These are phyloP conservation scores for Triplophysa tibetana DNA, from an alignment of 2,113 vertebrate species.

Conservation along the genomic window DNA sequence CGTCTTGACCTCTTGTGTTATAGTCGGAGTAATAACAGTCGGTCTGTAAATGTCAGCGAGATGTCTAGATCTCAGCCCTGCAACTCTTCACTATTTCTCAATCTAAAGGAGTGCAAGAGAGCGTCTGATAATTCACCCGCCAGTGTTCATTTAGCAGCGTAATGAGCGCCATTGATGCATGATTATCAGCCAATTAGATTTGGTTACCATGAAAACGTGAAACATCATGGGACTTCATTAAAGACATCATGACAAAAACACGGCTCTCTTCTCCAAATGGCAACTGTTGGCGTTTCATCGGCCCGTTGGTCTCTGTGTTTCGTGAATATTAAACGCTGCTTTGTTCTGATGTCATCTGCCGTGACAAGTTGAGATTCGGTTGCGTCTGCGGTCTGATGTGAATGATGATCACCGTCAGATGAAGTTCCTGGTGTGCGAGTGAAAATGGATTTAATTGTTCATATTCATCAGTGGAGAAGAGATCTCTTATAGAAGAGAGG, in stretches of 20 bases:
- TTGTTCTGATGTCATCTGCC: slow-evolving; percentile 28
- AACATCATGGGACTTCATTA: slow-evolving; percentile 72
- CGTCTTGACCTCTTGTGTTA: slow-evolving; percentile 24
- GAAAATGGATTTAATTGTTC: slow-evolving; percentile 15
- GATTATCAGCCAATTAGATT: slow-evolving; percentile 76
- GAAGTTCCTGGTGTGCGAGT: not conserved
- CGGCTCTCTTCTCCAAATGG: slow-evolving; percentile 40
- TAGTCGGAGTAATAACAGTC: slow-evolving; percentile 61
- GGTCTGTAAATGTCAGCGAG: slow-evolving; percentile 59
- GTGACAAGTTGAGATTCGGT: slow-evolving; percentile 31
- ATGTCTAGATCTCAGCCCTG: slow-evolving; percentile 15
- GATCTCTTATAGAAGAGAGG: not conserved
- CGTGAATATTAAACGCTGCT: slow-evolving; percentile 42
- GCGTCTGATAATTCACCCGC: slow-evolving; percentile 55
- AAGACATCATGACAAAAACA: slow-evolving; percentile 39
- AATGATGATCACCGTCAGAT: slow-evolving; percentile 40
- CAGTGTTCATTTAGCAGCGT: slow-evolving; percentile 69
- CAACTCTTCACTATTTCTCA: slow-evolving; percentile 50
- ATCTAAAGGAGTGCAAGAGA: slow-evolving; percentile 50
- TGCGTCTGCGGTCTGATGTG: slow-evolving; percentile 21
- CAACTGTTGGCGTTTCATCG: slow-evolving; percentile 51
- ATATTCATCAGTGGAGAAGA: not conserved
- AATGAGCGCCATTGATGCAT: slow-evolving; percentile 74
- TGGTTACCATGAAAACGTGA: slow-evolving; percentile 73
- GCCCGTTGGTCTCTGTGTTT: slow-evolving; percentile 24